Base-by-base conservation (phyloP, 2,113 vertebrate genomes). In the Bolborhynchus lineola region DNA sequence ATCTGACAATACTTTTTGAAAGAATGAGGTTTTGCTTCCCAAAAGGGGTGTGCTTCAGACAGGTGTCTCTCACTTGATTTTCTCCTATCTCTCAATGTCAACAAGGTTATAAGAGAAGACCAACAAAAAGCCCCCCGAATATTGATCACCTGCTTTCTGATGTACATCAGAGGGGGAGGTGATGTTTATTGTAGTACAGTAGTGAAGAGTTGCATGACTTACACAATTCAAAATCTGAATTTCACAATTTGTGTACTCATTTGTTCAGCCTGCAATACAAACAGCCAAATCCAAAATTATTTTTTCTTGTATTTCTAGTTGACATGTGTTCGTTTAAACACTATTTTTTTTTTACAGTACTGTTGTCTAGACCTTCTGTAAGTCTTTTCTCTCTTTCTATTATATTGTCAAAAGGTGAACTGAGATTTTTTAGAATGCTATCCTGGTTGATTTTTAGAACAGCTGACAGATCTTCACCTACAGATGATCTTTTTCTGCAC, bases 61-160 rank as follows among this genome's bases (percentile, higher is more conserved):
- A 55, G 17, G 4, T 15, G 15, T 41, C 39, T 31, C 44, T 76
- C 11, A 8, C 7, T 21, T 6, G 1, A 13, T 74, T 64, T n/a
- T 28, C 20, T 67, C 8, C 16, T 46, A 0, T 41, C 47, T 72
- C 18, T 68, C n/a, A 44, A 21, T 28, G 20, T 23, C 70, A 74
- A 15, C 5, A 74, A 42, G 42, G 59, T 42, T 13, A 8, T 37
- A 82, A 44, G 6, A 69, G 7, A 28, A 65, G 17, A 33, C 18
- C 9, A 57, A 35, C 6, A 7, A 26, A 28, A 53, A 39, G 21
- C 4, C 0, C 1, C 24, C 9, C 41, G 18, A 47, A 53, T 9
- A 7, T 2, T 65, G 39, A 37, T 31, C 18, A 11, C 6, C 24
- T 41, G 9, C 8, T 74, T 35, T 60, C 3, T 10, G 16, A 31